Conservation (phyloP, 2,113 vertebrate species). For the Petrocephalus microphthalmus region DNA sequence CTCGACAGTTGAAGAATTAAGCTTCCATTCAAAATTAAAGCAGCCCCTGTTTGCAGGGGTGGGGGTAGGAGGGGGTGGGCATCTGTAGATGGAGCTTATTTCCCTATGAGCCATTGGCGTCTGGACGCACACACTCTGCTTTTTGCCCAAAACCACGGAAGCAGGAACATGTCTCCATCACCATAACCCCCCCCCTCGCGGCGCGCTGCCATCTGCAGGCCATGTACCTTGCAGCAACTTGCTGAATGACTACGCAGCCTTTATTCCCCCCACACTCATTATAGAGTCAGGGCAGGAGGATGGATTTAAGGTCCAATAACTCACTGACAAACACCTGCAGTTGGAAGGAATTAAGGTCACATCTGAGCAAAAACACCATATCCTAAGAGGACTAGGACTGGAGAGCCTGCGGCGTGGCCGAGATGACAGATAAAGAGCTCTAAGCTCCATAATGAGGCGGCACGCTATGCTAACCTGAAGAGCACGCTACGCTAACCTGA, state of each 20-base stretch:
- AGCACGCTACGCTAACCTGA: neutral
- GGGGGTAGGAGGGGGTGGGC: neutral
- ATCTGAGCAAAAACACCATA: neutral
- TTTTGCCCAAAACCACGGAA: neutral
- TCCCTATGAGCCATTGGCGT: neutral
- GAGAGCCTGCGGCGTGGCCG: neutral
- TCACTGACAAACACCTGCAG: neutral
- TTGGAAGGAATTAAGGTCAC: neutral
- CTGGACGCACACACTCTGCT: neutral
- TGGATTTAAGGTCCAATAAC: conserved; percentile 1
- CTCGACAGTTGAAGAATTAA: conserved; percentile 26
- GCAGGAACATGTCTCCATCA: neutral
- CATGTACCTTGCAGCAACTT: neutral
- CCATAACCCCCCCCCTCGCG: neutral
- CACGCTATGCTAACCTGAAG: neutral
- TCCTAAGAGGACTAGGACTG: neutral
- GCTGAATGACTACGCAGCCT: neutral
- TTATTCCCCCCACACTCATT: neutral
- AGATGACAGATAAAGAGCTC: neutral
- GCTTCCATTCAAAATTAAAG: conserved; percentile 28
- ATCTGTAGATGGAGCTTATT: neutral
- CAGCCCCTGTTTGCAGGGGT: neutral
- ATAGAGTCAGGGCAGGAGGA: neutral
- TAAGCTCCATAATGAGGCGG: neutral
- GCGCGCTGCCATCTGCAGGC: neutral